A percentile compares a stretch with the other conserved stretches of the same genome.
These are phyloP conservation scores for Macrophya alboannulata DNA, from an alignment of 2,888 invertebrate genomes.

Conservation along the genomic window DNA sequence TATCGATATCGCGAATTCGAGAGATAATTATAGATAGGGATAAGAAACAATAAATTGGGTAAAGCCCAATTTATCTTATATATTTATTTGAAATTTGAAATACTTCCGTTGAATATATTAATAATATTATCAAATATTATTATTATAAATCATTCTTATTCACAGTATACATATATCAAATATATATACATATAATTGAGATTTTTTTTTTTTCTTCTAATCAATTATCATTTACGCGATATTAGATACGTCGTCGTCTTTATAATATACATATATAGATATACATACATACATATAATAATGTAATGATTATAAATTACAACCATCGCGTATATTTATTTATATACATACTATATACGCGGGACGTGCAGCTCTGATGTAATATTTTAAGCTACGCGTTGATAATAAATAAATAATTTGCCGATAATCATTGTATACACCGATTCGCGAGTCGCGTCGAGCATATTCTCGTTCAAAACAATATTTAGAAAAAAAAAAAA, in stretches of 20 bases:
- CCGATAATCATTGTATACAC: conserved; percentile 6
- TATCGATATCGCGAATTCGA: conserved; percentile 12
- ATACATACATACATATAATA: not conserved
- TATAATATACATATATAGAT: too few species aligned
- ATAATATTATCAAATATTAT: not conserved
- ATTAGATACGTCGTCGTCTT: too few species aligned
- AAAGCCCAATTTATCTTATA: conserved; percentile 23
- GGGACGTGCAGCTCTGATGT: not conserved
- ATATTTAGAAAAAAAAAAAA: not conserved
- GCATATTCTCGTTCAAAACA: not conserved
- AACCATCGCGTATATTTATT: not conserved
- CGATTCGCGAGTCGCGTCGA: conserved; percentile 1
- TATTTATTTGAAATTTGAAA: conserved; percentile 13
- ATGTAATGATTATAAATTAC: not conserved
- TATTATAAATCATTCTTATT: conserved; percentile 8
- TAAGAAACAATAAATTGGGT: conserved; percentile 5
- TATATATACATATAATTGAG: too few species aligned
- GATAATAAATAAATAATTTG: conserved; percentile 18
- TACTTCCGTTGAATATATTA: not conserved
- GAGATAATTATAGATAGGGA: not conserved
- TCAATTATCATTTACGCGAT: too few species aligned
- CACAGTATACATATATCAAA: too few species aligned
- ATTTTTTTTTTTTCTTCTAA: too few species aligned
- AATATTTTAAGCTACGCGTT: conserved; percentile 23
- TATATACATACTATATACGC: not conserved